Base-by-base conservation (phyloP, 2,888 invertebrate genomes). In the Tinea trinotella region DNA sequence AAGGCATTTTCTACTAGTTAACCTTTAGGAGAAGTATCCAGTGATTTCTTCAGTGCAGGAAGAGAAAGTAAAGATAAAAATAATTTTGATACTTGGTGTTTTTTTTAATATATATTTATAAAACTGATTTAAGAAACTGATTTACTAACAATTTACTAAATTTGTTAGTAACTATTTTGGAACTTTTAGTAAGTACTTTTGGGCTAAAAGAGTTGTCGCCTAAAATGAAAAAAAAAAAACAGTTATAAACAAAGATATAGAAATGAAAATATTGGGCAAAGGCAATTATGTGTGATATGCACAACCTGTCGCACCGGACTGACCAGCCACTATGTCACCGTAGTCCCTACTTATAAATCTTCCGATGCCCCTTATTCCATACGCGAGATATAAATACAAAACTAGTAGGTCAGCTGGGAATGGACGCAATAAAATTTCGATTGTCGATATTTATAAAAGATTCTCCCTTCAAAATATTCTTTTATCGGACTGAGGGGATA, bases 361-460 rank as follows among this genome's bases (percentile, higher is more conserved):
- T 63, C 61, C 63, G 64, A 71, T 75, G 76, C 74, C 76, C 76
- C 76, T 74, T 68, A 65, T 68, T 67, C 54, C 64, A 64, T 60
- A 54, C 54, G 59, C 58, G 61, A 68, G 69, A 70, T 70, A 67
- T 67, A 67, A 63, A 64, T 59, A 57, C 61, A 66, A 68, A 24
- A 24, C 35, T 70, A 70, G 64, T 70, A 64, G 72, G 70, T 71
- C 73, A 77, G 70, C 65, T 71, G 71, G 70, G 70, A 66, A 70
- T 66, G 67, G 71, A 70, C 67, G 67, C 68, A 72, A 73, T 75
- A 71, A 71, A 72, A 71, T 62, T 70, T 67, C 65, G 65, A 68
- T 66, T 66, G 66, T 61, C 65, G 61, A 71, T 71, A 68, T 68
- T 69, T 70, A 67, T 68, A 40, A 49, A 61, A 64, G 60, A 66